phyloP scores from a whole-genome alignment of 2,113 vertebrate genomes.

The Etia nguti region DNA sequence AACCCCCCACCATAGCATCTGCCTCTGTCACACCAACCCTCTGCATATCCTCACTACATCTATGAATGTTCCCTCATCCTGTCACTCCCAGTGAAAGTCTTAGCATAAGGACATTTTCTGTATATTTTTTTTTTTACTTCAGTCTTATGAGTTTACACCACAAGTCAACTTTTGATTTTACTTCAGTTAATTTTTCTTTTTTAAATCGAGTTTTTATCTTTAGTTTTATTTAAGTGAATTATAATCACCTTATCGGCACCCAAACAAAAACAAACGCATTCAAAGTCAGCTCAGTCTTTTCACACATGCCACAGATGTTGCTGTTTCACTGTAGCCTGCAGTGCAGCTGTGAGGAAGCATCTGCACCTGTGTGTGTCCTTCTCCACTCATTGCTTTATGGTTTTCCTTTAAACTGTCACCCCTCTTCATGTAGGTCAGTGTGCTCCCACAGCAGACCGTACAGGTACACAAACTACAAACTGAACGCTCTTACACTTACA shows the following conservation, averaged over 20 bases:
- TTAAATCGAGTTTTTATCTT: not conserved
- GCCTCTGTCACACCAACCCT: not conserved
- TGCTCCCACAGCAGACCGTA: not conserved
- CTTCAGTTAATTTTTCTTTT: not conserved
- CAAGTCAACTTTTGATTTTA: not conserved
- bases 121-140: no score
- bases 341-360: not conserved
- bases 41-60: not conserved
- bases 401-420: not conserved
- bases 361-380: not conserved
- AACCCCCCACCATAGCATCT: not conserved
- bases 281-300: not conserved
- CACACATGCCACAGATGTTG: not conserved
- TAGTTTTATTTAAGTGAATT: not conserved
- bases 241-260: not conserved
- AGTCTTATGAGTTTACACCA: not conserved
- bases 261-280: not conserved
- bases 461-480: not conserved
- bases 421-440: not conserved
- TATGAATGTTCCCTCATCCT: not conserved
- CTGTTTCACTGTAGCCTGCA: not conserved
- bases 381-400: not conserved
- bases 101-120: not conserved
- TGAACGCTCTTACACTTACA: not conserved
- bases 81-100: not conserved